Percentiles rank a stretch among this genome's conserved stretches.
These are phyloP conservation scores for Lamellibrachia luymesi DNA, from an alignment of 1,140 invertebrate species.

Conservation along the genomic window DNA sequence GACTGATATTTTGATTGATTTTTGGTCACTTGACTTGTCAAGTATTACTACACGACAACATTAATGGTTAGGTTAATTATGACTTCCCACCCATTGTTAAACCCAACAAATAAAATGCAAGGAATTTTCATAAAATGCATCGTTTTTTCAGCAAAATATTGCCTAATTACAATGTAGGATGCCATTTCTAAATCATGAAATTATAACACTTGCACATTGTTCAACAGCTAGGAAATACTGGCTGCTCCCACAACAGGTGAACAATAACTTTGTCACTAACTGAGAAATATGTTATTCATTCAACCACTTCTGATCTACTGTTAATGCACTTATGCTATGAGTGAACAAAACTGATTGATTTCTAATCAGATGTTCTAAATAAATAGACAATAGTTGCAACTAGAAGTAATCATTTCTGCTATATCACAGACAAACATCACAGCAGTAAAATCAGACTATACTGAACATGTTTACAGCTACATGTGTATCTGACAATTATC, in stretches of 20 bases:
- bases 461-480: not conserved
- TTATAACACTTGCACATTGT: not conserved
- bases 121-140: not conserved
- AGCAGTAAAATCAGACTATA: not conserved
- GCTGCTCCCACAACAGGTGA: not conserved
- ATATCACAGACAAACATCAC: slow-evolving; percentile 1
- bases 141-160: not conserved
- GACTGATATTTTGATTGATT: not conserved
- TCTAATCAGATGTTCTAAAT: not conserved
- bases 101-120: not conserved
- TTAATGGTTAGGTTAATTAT: not conserved
- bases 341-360: not conserved
- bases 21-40: not conserved
- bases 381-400: not conserved
- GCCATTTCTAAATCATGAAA: not conserved
- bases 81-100: not conserved
- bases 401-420: not conserved
- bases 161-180: not conserved
- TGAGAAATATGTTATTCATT: not conserved
- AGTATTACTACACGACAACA: not conserved
- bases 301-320: not conserved
- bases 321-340: not conserved
- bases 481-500: not conserved
- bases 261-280: not conserved
- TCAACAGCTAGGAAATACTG: not conserved